Evolutionary conservation across 2,797 vertebrate species (phyloP), one percentile per base, ranked within the genome.

Genomic region (Peromyscus aztecus): DNA sequence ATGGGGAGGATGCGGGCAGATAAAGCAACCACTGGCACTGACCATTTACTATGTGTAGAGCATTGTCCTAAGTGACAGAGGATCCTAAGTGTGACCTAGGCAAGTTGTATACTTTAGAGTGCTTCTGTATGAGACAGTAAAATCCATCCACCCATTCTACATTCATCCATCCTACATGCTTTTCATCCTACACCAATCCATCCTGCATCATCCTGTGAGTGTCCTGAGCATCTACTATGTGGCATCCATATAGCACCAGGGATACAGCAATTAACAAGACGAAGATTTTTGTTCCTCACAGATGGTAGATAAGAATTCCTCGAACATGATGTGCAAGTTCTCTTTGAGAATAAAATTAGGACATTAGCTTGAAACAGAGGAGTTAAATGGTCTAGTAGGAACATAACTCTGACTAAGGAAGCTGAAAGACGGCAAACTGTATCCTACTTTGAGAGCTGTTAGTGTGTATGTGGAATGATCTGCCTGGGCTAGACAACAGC

Each of bases 271-370:
- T 59, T 78, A 86, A 63, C 40, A 83, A 94, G 85, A 77, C 31
- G 67, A 92, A 78, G 40, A 73, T 29, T 82, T 85, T 86, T 52
- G 31, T 78, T 57, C 83, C 80, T 91, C 84, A 24, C 6, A 57
- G 4, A 27, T 87, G 55, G 43, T 80, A 75, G 63, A 76, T 95
- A 88, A 94, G 89, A 91, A 76, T 16, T n/a, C 69, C 21, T 86
- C 71, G 94, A 91, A 37, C 67, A 65, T 89, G 75, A 94, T 86
- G 34, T 86, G 86, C 94, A 75, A 69, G n/a, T 85, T 85, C 14
- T 59, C 69, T 91, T 86, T 43, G 49, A 96, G 69, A 91, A 93
- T 87, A 67, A 93, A 94, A 84, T 94, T 69, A 57, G 57, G 90
- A 78, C 55, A 37, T 85, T 91, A 93, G 65, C 19, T 65, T 65